Percentiles rank a stretch among this genome's conserved stretches.
These are phyloP conservation scores for Sebastes diaconus DNA, from an alignment of 2,797 vertebrate genomes.

Conservation along the genomic window DNA sequence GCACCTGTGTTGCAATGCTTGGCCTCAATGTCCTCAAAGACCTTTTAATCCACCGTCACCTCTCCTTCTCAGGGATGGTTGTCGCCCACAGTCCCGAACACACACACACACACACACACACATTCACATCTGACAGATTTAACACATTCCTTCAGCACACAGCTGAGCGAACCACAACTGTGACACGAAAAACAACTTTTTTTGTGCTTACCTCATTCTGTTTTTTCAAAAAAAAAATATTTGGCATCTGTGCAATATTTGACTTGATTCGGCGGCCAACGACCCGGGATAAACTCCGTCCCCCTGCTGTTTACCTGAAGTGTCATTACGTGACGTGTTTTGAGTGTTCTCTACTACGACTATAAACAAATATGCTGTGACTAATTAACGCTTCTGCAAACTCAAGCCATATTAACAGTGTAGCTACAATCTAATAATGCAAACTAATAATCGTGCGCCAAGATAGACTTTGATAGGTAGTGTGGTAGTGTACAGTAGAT, in stretches of 20 bases:
- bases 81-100: conserved; percentile 12
- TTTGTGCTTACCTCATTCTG: conserved; percentile 38
- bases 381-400: conserved; percentile 54
- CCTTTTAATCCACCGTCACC: conserved; percentile 28
- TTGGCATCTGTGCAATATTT: conserved; percentile 34
- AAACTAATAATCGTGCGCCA: conserved; percentile 41
- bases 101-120: not conserved
- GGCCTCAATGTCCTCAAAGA: conserved; percentile 4
- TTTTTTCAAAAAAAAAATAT: not conserved
- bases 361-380: conserved; percentile 61
- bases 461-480: conserved; percentile 24
- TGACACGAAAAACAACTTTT: conserved; percentile 36
- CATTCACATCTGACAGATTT: conserved; percentile 2
- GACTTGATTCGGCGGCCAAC: conserved; percentile 9
- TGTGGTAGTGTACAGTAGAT: not conserved
- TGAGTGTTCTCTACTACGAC: conserved; percentile 17
- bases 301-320: conserved; percentile 54
- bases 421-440: conserved; percentile 50
- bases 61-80: conserved; percentile 71
- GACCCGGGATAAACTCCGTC: conserved; percentile 32
- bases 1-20: conserved; percentile 12
- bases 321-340: conserved; percentile 41
- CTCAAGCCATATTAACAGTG: conserved; percentile 66
- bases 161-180: conserved; percentile 38
- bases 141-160: conserved; percentile 41